Evolutionary conservation across 2,113 vertebrate species (phyloP), one percentile per base, ranked within the genome.

Genomic region (Gambusia affinis): DNA sequence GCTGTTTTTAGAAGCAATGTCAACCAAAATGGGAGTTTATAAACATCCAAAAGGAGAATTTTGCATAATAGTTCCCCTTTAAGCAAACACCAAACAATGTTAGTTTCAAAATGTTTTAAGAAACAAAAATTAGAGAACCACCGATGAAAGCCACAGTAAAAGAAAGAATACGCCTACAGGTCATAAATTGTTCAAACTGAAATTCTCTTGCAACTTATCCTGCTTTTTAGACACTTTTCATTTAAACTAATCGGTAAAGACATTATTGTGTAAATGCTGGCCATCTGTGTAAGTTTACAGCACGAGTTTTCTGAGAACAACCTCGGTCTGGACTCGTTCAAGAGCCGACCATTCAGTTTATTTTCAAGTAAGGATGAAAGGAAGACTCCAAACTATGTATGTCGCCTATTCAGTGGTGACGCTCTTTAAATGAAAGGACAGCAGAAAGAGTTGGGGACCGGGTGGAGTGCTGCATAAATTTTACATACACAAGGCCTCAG

Each of bases 381-480:
- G 85, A 91, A 84, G 88, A 90, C 89, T 93, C 87, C 84, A 88
- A 92, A 92, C 92, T 91, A 85, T 92, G 88, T 87, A 88, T 91
- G 92, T 92, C 85, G 80, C 60, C 90, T 79, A 90, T 93, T 94
- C 91, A 94, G 62, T 44, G 80, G 80, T 65, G 90, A 91, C 85
- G 93, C 91, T 88, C 86, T 92, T 89, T 88, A 83, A 89, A 90
- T 81, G 75, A 90, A 81, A 81, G 79, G 88, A 85, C 80, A 83
- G 84, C 78, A 87, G 62, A 86, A 78, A 84, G 85, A 78, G 83
- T 75, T 67, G 82, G 83, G 60, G 37, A 73, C 69, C 74, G 87
- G 80, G 70, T 54, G 80, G 86, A 81, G 86, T 51, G 70, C 84
- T 93, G 93, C 92, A 95, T 95, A 95, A 88, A 94, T 95, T 94